A percentile compares a stretch with the other conserved stretches of the same genome.
phyloP scores from a whole-genome alignment of 1,140 invertebrate genomes.

The Onthophagus taurus region DNA sequence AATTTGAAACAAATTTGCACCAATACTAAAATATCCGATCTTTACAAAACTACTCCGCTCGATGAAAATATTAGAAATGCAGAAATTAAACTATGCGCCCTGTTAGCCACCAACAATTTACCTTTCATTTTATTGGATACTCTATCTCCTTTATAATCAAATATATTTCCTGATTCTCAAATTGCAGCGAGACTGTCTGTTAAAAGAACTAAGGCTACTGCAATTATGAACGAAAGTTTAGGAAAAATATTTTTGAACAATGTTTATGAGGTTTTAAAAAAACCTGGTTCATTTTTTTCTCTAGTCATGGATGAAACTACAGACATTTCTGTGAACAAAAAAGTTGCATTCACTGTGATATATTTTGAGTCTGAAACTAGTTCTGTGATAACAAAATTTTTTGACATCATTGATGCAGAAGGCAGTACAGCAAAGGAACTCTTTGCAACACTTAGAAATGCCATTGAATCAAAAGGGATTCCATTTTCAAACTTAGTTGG shows the following conservation, averaged over 20 bases:
- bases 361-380: not conserved
- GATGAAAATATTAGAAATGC: conserved; percentile 8
- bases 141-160: conserved; percentile 6
- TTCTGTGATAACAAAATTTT: not conserved
- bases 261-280: not conserved
- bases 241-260: not conserved
- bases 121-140: conserved; percentile 16
- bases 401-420: not conserved
- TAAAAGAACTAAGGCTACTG: not conserved
- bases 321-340: not conserved
- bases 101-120: conserved; percentile 15
- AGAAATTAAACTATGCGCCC: conserved; percentile 16
- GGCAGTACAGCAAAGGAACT: not conserved
- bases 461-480: not conserved
- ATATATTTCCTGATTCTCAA: conserved; percentile 15
- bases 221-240: not conserved
- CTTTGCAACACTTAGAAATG: not conserved
- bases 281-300: not conserved
- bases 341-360: conserved; percentile 2
- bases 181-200: not conserved
- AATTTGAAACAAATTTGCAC: not conserved
- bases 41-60: not conserved
- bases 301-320: conserved; percentile 1
- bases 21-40: not conserved
- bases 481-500: not conserved